A percentile compares a stretch with the other conserved stretches of the same genome.
phyloP scores from a whole-genome alignment of 2,888 invertebrate genomes.

The Calameuta pallipes region DNA sequence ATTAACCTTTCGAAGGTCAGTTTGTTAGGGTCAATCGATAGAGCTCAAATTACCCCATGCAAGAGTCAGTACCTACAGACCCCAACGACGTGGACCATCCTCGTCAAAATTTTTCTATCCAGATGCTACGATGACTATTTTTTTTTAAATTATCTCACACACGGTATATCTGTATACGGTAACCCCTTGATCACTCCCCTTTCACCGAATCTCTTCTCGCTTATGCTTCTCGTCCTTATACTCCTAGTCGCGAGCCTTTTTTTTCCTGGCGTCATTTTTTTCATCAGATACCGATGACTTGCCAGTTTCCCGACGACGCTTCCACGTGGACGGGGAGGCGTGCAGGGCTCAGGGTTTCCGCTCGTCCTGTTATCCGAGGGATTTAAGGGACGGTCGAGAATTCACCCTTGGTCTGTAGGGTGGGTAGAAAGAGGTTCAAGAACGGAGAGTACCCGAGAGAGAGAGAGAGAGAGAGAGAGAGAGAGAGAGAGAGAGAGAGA shows the following conservation, averaged over 20 bases:
- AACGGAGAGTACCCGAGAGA: not conserved
- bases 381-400: slow-evolving; percentile 53
- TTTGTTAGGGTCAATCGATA: not conserved
- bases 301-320: slow-evolving; percentile 33
- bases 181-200: not conserved
- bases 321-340: slow-evolving; percentile 6
- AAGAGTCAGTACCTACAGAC: not conserved
- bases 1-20: not conserved
- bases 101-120: too few relatives aligned
- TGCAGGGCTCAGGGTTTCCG: slow-evolving; percentile 30
- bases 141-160: not conserved
- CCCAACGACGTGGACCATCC: too few relatives aligned
- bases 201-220: not conserved
- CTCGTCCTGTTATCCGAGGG: slow-evolving; percentile 49
- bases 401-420: slow-evolving; percentile 26
- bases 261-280: slow-evolving; percentile 45
- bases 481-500: too few relatives aligned
- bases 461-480: too few relatives aligned
- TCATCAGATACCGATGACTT: slow-evolving; percentile 50
- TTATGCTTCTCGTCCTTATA: not conserved
- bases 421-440: not conserved
- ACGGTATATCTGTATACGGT: not conserved
- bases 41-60: not conserved
- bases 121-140: not conserved
- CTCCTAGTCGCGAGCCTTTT: not conserved